Evolutionary conservation across 2,113 vertebrate genomes (phyloP).

Genomic region (Malurus cyaneus): DNA sequence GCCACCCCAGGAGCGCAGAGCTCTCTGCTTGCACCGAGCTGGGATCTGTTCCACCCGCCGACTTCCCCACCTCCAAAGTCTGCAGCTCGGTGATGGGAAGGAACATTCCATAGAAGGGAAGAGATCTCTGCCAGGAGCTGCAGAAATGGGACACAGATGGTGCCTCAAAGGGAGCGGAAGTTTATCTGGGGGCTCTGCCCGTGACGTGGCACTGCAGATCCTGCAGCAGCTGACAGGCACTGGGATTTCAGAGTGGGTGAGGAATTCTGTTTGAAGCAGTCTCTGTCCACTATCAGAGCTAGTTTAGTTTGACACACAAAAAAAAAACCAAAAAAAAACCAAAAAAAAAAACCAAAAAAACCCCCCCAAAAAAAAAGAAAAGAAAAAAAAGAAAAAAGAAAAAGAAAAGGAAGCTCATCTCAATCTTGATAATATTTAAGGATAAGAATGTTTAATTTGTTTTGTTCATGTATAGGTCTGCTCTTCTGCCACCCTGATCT

Average conservation of each 20-base stretch:
- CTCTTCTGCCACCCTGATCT: not conserved
- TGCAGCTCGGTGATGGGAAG: not conserved
- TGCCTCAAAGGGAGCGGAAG: slow-evolving; percentile 48
- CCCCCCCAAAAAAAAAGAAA: too few relatives aligned
- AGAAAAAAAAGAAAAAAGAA: accelerated
- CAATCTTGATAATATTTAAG: not conserved
- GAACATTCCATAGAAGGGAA: slow-evolving; percentile 61
- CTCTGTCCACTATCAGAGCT: not conserved
- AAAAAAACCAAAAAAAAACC: too few relatives aligned
- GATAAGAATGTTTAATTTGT: not conserved
- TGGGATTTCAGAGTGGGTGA: not conserved
- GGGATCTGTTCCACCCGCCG: not conserved
- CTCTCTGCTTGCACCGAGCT: not conserved
- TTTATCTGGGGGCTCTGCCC: slow-evolving; percentile 29
- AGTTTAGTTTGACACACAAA: not conserved
- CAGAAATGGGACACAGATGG: slow-evolving; percentile 67
- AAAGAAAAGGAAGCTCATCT: not conserved
- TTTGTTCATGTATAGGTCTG: not conserved
- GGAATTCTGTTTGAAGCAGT: not conserved
- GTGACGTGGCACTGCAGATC: slow-evolving; percentile 1
- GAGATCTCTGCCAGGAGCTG: not conserved
- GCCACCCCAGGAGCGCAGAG: accelerated
- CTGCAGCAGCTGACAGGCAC: slow-evolving; percentile 6
- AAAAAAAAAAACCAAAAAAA: too few relatives aligned
- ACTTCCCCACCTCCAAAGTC: not conserved